A percentile compares a stretch with the other conserved stretches of the same genome.
These are phyloP conservation scores for Matsumyia berberina DNA, from an alignment of 2,888 invertebrate genomes.

Conservation along the genomic window DNA sequence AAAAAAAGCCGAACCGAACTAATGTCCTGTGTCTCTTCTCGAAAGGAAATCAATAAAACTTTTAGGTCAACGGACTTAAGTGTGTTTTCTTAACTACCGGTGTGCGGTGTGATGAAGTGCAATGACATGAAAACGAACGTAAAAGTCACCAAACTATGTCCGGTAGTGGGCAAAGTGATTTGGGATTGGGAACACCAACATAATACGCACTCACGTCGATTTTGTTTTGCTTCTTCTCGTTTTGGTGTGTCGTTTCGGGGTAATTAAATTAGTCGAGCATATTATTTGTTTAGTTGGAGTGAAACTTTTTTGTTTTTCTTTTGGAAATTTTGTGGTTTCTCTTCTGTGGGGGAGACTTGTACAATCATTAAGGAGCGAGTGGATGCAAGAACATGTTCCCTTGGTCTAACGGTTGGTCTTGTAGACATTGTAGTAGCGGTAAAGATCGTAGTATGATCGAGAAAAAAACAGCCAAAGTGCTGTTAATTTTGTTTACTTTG, in stretches of 20 bases:
- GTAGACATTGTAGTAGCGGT: no score
- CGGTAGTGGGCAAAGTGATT: constrained; percentile 17
- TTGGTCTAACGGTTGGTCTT: no score
- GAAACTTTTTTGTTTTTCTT: constrained; percentile 10
- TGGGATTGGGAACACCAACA: constrained; percentile 35
- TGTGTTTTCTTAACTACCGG: constrained; percentile 5
- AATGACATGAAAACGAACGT: constrained; percentile 44
- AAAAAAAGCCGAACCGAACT: background rate
- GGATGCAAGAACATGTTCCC: background rate
- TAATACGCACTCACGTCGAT: constrained; percentile 25
- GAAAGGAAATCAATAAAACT: constrained; percentile 39
- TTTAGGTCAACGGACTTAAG: constrained; percentile 55
- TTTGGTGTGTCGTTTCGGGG: constrained; percentile 22
- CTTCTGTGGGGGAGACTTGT: background rate
- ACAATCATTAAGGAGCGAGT: no score
- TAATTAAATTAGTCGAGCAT: constrained; percentile 55
- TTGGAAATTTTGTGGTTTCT: background rate
- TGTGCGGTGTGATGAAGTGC: constrained; percentile 12
- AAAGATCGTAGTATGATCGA: no score
- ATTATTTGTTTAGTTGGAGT: constrained; percentile 4
- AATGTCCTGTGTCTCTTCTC: constrained; percentile 5
- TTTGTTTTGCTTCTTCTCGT: constrained; percentile 37
- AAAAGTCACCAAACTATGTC: constrained; percentile 52
- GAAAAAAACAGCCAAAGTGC: no score
- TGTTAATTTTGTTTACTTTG: no score